Percentiles rank a stretch among this genome's conserved stretches.
These are phyloP conservation scores for Sinocyclocheilus rhinocerous DNA, from an alignment of 2,113 vertebrate genomes.

Conservation along the genomic window DNA sequence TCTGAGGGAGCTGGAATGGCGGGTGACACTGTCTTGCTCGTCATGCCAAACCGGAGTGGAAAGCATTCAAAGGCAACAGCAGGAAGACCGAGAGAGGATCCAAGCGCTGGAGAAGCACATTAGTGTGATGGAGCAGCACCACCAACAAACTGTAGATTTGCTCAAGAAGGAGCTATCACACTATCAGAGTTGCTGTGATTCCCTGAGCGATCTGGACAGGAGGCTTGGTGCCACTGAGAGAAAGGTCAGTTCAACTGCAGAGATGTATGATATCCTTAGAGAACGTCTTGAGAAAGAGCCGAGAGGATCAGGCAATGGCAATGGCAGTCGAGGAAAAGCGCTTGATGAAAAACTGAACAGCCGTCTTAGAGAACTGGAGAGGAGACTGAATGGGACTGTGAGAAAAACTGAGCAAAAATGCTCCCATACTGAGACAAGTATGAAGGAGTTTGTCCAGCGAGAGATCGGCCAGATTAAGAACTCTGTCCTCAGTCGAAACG, in stretches of 20 bases:
- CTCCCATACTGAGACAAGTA: constrained; percentile 70
- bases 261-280: constrained; percentile 74
- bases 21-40: constrained; percentile 82
- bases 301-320: constrained; percentile 46
- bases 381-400: constrained; percentile 80
- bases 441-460: constrained; percentile 73
- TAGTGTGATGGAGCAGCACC: constrained; percentile 79
- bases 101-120: constrained; percentile 82
- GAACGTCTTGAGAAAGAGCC: constrained; percentile 77
- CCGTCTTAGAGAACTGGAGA: constrained; percentile 81
- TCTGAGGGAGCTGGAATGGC: constrained; percentile 79
- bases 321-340: constrained; percentile 63
- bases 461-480: constrained; percentile 73
- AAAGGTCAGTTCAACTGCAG: constrained; percentile 71
- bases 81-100: constrained; percentile 82
- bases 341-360: constrained; percentile 74
- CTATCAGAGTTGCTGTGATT: constrained; percentile 74
- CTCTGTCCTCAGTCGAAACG: constrained; percentile 68
- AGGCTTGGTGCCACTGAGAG: constrained; percentile 73
- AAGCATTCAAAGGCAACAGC: constrained; percentile 80
- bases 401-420: constrained; percentile 77
- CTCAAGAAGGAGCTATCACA: constrained; percentile 69
- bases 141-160: constrained; percentile 75
- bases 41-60: constrained; percentile 82
- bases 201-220: constrained; percentile 68